Evolutionary conservation across 1,140 invertebrate genomes (phyloP).

Genomic region (Eriosoma lanigerum): DNA sequence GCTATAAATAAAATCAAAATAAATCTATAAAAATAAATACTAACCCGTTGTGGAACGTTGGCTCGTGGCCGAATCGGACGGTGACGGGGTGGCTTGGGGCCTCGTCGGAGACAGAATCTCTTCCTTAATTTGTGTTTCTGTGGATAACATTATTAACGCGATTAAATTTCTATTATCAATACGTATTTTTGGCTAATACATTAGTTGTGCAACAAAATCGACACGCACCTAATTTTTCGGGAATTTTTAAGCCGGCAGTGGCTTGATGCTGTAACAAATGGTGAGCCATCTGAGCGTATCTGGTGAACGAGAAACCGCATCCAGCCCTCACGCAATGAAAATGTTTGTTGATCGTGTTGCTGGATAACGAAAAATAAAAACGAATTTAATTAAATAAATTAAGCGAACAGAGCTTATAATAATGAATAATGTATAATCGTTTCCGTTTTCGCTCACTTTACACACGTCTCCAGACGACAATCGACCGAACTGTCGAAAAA

Average conservation of each 20-base stretch:
- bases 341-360: conserved; percentile 72
- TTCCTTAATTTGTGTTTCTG: conserved; percentile 45
- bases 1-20: conserved; percentile 1
- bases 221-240: conserved; percentile 35
- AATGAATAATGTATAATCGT: too few species aligned
- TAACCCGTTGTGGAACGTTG: conserved; percentile 48
- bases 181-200: too few species aligned
- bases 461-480: conserved; percentile 70
- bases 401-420: background rate
- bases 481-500: conserved; percentile 79
- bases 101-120: conserved; percentile 31
- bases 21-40: conserved; percentile 5
- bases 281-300: conserved; percentile 71
- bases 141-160: too few species aligned
- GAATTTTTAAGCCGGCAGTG: conserved; percentile 15
- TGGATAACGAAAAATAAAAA: conserved; percentile 55
- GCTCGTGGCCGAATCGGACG: conserved; percentile 38
- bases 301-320: conserved; percentile 75
- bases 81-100: conserved; percentile 30
- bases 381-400: background rate
- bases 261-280: conserved; percentile 69
- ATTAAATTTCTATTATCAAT: too few species aligned
- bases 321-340: conserved; percentile 75
- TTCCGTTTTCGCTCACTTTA: conserved; percentile 58
- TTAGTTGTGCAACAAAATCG: background rate